These are phyloP conservation scores for Platynereis dumerilii DNA, from an alignment of 2,888 invertebrate genomes.

Conservation along the genomic window DNA sequence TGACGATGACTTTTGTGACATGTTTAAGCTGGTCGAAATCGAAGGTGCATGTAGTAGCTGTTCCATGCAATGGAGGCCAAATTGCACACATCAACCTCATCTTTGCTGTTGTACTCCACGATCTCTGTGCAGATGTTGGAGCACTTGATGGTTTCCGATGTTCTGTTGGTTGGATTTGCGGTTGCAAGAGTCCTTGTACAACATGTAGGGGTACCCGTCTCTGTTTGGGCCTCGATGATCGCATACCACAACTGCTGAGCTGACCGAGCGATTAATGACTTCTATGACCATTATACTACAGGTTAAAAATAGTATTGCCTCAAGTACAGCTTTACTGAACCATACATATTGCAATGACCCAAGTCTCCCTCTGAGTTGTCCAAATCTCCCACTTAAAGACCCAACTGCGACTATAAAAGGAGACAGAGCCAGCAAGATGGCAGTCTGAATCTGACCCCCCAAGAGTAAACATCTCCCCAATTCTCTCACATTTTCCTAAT, in stretches of 20 bases:
- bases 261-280: no score
- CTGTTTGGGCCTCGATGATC: conserved; percentile 92
- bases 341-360: no score
- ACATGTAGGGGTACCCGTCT: conserved; percentile 97
- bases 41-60: conserved; percentile 84
- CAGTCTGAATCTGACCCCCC: no score
- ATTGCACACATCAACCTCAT: conserved; percentile 97
- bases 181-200: conserved; percentile 84
- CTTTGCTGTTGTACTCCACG: conserved; percentile 87
- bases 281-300: no score
- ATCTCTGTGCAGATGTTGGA: conserved; percentile 99
- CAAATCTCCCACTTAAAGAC: no score
- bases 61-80: conserved; percentile 96
- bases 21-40: conserved; percentile 87
- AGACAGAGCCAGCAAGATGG: no score
- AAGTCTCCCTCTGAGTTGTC: no score
- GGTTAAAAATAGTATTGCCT: no score
- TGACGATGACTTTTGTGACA: conserved; percentile 86
- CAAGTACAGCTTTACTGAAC: no score
- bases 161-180: conserved; percentile 97
- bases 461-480: no score
- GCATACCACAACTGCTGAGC: conserved; percentile 92
- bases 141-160: conserved; percentile 94
- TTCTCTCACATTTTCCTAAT: no score
- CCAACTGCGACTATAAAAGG: no score